Conservation (phyloP, 30 jellyfish, hydroid and myxozoan genomes). For the Pseudorhiza aurosa region DNA sequence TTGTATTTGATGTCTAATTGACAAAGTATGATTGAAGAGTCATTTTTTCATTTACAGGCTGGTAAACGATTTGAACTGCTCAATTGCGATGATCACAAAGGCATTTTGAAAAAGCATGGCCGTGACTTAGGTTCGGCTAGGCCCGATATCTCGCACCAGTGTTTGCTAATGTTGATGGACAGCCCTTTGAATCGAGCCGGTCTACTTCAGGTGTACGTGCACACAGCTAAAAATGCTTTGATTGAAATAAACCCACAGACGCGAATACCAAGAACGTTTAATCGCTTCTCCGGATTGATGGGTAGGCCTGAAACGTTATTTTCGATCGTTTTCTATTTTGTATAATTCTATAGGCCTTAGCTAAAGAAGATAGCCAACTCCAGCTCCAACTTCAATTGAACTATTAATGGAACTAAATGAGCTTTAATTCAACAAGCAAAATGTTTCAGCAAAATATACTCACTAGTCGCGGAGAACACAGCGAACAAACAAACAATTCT, state of each 20-base stretch:
- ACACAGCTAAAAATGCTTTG: conserved; percentile 84
- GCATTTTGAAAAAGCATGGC: conserved; percentile 75
- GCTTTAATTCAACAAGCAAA: too few species aligned
- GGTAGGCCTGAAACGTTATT: too few species aligned
- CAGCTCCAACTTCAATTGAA: too few species aligned
- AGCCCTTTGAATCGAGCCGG: conserved; percentile 99
- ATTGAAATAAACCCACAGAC: conserved; percentile 97
- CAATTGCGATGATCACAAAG: conserved; percentile 93
- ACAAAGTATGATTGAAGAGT: too few species aligned
- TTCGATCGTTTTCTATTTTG: too few species aligned
- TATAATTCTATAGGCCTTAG: too few species aligned
- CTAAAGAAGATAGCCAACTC: too few species aligned
- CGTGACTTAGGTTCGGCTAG: conserved; percentile 80
- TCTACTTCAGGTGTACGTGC: conserved; percentile 90
- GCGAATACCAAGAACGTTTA: conserved; percentile 94
- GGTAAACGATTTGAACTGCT: conserved; percentile 90
- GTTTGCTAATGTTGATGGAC: conserved; percentile 94
- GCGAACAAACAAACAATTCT: too few species aligned
- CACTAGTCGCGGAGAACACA: too few species aligned
- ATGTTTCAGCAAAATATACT: too few species aligned
- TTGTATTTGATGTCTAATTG: too few species aligned
- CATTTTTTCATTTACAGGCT: conserved; percentile 44
- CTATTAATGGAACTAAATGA: too few species aligned
- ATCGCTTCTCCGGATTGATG: conserved; percentile 93
- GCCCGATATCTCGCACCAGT: conserved; percentile 95